Evolutionary conservation across 2,888 invertebrate genomes (phyloP).

Genomic region (Rhabditophanes sp.): DNA sequence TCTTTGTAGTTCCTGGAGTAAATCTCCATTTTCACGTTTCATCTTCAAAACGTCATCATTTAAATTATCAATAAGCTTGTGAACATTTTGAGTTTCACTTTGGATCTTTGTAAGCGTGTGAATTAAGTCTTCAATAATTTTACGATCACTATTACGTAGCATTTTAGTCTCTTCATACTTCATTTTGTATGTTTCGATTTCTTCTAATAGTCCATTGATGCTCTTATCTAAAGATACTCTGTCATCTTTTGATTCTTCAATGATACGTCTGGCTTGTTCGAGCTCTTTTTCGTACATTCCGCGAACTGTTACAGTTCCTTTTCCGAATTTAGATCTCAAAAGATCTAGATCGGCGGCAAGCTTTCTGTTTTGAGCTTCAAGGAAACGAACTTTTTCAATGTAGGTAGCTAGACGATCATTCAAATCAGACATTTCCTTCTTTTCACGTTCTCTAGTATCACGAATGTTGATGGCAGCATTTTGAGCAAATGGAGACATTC

Average conservation of each 20-base stretch:
- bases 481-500: no score
- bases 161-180: slow-evolving; percentile 41
- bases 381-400: slow-evolving; percentile 35
- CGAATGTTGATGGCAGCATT: slow-evolving; percentile 46
- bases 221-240: slow-evolving; percentile 20
- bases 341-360: slow-evolving; percentile 39
- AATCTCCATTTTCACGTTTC: slow-evolving; percentile 44
- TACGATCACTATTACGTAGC: slow-evolving; percentile 35
- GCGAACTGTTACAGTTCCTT: slow-evolving; percentile 29
- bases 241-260: slow-evolving; percentile 25
- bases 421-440: slow-evolving; percentile 49
- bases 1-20: no score
- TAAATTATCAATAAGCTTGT: slow-evolving; percentile 27
- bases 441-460: slow-evolving; percentile 47
- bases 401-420: slow-evolving; percentile 47
- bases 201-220: slow-evolving; percentile 25
- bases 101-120: slow-evolving; percentile 47
- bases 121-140: slow-evolving; percentile 47
- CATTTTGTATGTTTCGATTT: slow-evolving; percentile 11
- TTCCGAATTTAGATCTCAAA: slow-evolving; percentile 39
- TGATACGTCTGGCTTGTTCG: slow-evolving; percentile 23
- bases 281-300: slow-evolving; percentile 22
- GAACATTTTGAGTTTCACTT: slow-evolving; percentile 47
- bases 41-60: slow-evolving; percentile 41
- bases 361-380: slow-evolving; percentile 45